Percentiles rank a stretch among this genome's conserved stretches.
Evolutionary conservation across 2,797 vertebrate genomes (phyloP).

Genomic region (Pangasius macronema): DNA sequence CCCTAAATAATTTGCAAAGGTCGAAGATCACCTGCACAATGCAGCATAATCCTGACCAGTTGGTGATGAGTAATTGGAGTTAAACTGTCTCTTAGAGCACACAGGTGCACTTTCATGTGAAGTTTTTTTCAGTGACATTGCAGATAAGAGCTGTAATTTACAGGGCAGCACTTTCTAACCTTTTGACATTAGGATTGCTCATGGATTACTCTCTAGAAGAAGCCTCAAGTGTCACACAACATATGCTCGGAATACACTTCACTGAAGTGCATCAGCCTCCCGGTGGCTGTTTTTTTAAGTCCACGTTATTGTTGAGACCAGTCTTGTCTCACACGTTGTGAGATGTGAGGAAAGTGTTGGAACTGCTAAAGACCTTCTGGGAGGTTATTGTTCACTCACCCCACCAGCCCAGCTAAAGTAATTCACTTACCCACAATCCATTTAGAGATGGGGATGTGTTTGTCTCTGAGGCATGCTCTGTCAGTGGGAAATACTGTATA

Average conservation of each 20-base stretch:
- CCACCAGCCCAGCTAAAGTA: slow-evolving; percentile 64
- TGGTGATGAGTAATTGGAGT: slow-evolving; percentile 66
- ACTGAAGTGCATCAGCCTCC: not conserved
- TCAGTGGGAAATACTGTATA: slow-evolving; percentile 68
- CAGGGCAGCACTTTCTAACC: slow-evolving; percentile 51
- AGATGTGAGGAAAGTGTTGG: slow-evolving; percentile 50
- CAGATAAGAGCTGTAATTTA: slow-evolving; percentile 43
- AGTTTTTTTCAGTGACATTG: slow-evolving; percentile 57
- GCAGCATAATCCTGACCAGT: slow-evolving; percentile 62
- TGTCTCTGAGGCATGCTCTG: slow-evolving; percentile 63
- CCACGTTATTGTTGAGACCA: slow-evolving; percentile 37
- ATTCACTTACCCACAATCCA: slow-evolving; percentile 74
- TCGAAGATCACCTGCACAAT: slow-evolving; percentile 66
- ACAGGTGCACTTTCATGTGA: slow-evolving; percentile 4
- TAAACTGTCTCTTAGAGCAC: slow-evolving; percentile 30
- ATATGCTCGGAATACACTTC: slow-evolving; percentile 46
- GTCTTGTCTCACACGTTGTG: slow-evolving; percentile 26
- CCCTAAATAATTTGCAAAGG: slow-evolving; percentile 48
- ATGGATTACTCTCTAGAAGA: slow-evolving; percentile 51
- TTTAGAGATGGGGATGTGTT: slow-evolving; percentile 69
- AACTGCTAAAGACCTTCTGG: slow-evolving; percentile 49
- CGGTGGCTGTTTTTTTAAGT: not conserved
- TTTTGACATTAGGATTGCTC: slow-evolving; percentile 59
- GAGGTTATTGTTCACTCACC: slow-evolving; percentile 66
- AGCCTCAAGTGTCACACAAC: slow-evolving; percentile 43